Evolutionary conservation across 2,113 vertebrate species (phyloP).

Genomic region (Atrichornis clamosus): DNA sequence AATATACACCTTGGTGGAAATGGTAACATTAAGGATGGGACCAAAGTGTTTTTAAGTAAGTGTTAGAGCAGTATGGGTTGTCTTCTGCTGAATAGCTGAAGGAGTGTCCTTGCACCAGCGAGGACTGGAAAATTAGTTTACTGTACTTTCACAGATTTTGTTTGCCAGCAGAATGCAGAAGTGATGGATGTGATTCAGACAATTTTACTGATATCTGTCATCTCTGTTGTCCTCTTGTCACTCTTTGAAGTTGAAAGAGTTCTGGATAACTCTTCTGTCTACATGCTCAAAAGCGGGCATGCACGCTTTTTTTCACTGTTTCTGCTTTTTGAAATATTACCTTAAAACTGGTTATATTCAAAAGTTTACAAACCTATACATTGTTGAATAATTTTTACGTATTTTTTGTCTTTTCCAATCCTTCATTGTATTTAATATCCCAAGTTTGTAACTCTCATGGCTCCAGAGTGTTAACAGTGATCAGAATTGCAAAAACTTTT

Average conservation of each 20-base stretch:
- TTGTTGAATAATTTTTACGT: background rate
- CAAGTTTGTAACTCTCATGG: background rate
- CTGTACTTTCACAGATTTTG: background rate
- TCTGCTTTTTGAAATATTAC: background rate
- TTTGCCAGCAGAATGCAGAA: background rate
- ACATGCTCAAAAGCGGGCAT: background rate
- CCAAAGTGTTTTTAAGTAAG: background rate
- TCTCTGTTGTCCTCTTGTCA: background rate
- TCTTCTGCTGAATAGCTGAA: background rate
- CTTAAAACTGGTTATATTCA: background rate
- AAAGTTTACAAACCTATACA: background rate
- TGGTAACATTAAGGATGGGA: background rate
- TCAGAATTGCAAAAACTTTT: background rate
- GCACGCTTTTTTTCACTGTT: background rate
- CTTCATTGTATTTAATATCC: background rate
- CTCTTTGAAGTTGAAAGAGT: background rate
- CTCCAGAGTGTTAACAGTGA: background rate
- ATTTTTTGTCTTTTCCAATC: background rate
- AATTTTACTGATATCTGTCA: background rate
- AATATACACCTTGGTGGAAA: background rate
- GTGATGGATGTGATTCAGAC: background rate
- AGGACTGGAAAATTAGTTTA: background rate
- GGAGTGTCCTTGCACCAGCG: accelerated
- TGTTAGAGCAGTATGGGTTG: background rate
- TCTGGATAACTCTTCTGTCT: background rate